phyloP scores from a whole-genome alignment of 2,797 vertebrate genomes.

The Sarcoramphus papa region DNA sequence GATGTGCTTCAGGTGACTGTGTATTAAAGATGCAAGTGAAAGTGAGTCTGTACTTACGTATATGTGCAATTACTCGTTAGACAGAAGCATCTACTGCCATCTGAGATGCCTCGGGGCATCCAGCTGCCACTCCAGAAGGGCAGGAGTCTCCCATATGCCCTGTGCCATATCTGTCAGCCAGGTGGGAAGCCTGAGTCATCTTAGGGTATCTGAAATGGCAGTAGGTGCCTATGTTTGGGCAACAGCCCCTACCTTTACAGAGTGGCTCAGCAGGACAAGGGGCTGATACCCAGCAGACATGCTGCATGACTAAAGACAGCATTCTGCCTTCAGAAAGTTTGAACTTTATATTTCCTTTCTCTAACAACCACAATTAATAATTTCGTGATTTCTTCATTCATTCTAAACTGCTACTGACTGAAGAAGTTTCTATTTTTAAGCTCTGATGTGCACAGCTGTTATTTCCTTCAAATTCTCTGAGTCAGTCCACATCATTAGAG shows the following conservation, averaged over 20 bases:
- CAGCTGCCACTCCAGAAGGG: slow-evolving; percentile 21
- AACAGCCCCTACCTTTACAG: neutral
- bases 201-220: neutral
- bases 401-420: slow-evolving; percentile 17
- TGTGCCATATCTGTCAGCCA: neutral
- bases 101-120: neutral
- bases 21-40: neutral
- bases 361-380: slow-evolving; percentile 22
- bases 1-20: neutral
- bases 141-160: neutral
- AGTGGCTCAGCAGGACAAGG: neutral
- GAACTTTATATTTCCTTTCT: slow-evolving; percentile 9
- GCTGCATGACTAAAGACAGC: neutral
- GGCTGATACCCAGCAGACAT: neutral
- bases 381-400: slow-evolving; percentile 22
- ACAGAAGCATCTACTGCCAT: neutral
- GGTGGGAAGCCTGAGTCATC: neutral
- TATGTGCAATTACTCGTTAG: neutral
- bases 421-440: slow-evolving; percentile 47
- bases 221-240: neutral
- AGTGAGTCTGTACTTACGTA: neutral
- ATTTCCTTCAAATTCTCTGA: slow-evolving; percentile 29
- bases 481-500: slow-evolving; percentile 11
- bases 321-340: neutral
- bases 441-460: slow-evolving; percentile 30